Evolutionary conservation across 2,888 invertebrate species (phyloP).

Genomic region (Dicranocentrus wangi): DNA sequence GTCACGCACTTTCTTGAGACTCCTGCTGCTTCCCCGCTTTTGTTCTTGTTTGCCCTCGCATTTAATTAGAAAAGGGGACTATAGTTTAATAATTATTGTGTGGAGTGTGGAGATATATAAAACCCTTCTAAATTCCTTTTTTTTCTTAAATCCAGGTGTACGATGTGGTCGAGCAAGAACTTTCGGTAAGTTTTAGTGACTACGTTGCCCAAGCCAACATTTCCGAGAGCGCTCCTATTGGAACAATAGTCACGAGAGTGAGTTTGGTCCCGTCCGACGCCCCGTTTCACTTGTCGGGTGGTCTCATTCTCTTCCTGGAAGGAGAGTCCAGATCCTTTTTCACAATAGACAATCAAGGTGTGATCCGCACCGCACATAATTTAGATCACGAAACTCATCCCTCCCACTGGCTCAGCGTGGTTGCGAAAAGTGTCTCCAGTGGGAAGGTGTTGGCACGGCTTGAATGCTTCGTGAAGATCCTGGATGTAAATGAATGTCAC

Average conservation of each 20-base stretch:
- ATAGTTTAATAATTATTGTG: background rate
- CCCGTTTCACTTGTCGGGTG: constrained; percentile 39
- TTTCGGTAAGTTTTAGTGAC: constrained; percentile 87
- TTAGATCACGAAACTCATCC: constrained; percentile 91
- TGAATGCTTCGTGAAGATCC: constrained; percentile 88
- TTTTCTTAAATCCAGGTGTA: constrained; percentile 74
- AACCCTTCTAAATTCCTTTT: background rate
- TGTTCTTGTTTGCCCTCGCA: constrained; percentile 1
- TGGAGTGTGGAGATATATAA: background rate
- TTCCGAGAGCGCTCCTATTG: constrained; percentile 86
- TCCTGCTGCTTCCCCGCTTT: background rate
- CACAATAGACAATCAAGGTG: constrained; percentile 90
- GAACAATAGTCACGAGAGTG: constrained; percentile 85
- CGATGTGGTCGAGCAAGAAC: constrained; percentile 94
- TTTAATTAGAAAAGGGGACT: constrained; percentile 23
- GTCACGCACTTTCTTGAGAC: background rate
- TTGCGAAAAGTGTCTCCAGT: constrained; percentile 92
- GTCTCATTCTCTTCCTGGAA: constrained; percentile 73
- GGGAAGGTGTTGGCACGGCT: constrained; percentile 88
- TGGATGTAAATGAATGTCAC: constrained; percentile 90
- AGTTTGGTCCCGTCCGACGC: constrained; percentile 73
- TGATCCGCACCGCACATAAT: constrained; percentile 86
- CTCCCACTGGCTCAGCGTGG: constrained; percentile 92
- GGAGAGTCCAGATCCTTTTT: constrained; percentile 79
- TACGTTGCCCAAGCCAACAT: constrained; percentile 85